phyloP scores from a whole-genome alignment of 2,888 invertebrate genomes.

The Lasioglossum villosulum region DNA sequence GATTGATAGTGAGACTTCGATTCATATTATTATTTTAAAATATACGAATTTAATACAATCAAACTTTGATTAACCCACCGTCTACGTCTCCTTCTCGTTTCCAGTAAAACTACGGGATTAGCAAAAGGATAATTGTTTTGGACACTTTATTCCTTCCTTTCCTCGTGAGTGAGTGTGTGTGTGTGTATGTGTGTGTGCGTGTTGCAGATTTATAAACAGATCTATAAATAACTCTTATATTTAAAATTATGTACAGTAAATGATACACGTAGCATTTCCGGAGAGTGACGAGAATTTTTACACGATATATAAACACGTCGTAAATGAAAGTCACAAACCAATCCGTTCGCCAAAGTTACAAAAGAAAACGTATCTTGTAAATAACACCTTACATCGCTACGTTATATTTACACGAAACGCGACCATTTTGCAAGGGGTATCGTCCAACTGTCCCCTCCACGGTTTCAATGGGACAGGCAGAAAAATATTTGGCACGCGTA shows the following conservation, averaged over 20 bases:
- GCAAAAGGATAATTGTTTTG: conserved; percentile 32
- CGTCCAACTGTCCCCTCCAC: background rate
- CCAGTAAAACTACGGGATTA: background rate
- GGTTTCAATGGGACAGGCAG: background rate
- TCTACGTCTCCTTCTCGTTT: background rate
- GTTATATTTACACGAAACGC: conserved; percentile 50
- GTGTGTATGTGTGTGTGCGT: conserved; percentile 4
- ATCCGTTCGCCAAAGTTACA: conserved; percentile 5
- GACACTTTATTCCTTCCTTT: conserved; percentile 45
- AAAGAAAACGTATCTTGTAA: conserved; percentile 21
- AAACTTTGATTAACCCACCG: background rate
- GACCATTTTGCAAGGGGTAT: background rate
- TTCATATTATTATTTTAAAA: conserved; percentile 64
- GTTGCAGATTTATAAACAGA: conserved; percentile 52
- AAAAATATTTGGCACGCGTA: background rate
- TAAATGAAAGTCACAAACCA: conserved; percentile 30
- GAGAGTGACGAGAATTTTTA: conserved; percentile 39
- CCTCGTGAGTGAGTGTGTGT: too few relatives aligned
- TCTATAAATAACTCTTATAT: conserved; percentile 63
- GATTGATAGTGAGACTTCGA: conserved; percentile 37
- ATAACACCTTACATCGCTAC: conserved; percentile 24
- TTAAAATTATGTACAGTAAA: conserved; percentile 64
- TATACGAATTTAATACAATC: conserved; percentile 55
- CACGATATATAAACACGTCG: conserved; percentile 50
- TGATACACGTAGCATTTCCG: conserved; percentile 55